Evolutionary conservation across 2,888 invertebrate species (phyloP).

Genomic region (Habrosyne pyritoides): DNA sequence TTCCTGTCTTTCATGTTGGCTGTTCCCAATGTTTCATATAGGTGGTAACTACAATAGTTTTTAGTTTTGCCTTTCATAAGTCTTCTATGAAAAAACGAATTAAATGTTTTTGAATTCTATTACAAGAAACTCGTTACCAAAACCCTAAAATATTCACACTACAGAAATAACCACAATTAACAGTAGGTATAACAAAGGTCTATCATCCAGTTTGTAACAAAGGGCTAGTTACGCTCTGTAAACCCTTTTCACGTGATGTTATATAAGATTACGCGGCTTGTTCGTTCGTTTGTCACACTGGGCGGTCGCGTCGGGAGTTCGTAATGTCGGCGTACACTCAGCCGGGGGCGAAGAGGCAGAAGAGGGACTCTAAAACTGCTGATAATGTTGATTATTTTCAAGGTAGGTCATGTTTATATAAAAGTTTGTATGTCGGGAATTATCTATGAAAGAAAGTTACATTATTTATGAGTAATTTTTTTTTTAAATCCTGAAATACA

Average conservation of each 20-base stretch:
- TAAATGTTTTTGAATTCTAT: too few relatives aligned
- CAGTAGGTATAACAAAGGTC: not conserved
- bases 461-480: too few relatives aligned
- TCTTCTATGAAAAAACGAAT: too few relatives aligned
- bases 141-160: not conserved
- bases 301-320: not conserved
- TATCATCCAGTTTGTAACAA: conserved; percentile 41
- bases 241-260: conserved; percentile 60
- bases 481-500: too few relatives aligned
- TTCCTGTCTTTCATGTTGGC: too few relatives aligned
- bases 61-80: too few relatives aligned
- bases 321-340: conserved; percentile 64
- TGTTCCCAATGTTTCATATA: too few relatives aligned
- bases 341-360: conserved; percentile 64
- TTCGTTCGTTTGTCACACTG: conserved; percentile 18
- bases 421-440: not conserved
- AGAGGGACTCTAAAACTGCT: conserved; percentile 51
- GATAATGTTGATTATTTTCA: conserved; percentile 70
- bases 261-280: conserved; percentile 50
- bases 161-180: not conserved
- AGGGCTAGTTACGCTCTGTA: conserved; percentile 40
- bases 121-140: not conserved
- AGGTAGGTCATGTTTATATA: conserved; percentile 42
- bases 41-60: too few relatives aligned
- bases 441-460: not conserved